phyloP scores from a whole-genome alignment of 1,140 invertebrate species.

The Pseudomyrmex concolor region DNA sequence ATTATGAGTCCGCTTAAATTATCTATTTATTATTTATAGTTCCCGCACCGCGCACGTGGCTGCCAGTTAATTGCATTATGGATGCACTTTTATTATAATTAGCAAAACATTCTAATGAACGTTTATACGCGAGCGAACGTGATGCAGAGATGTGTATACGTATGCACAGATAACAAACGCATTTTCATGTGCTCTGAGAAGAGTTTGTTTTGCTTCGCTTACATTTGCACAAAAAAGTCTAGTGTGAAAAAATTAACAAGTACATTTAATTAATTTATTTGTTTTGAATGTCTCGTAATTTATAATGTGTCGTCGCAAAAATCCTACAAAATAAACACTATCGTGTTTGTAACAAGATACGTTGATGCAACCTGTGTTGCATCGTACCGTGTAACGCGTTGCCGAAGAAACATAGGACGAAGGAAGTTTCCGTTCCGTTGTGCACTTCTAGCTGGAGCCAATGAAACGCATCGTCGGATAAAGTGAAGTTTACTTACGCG shows the following conservation, averaged over 20 bases:
- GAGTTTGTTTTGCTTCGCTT: too few species aligned
- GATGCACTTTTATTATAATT: background rate
- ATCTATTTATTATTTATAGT: constrained; percentile 30
- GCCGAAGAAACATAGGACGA: background rate
- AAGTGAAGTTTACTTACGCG: constrained; percentile 61
- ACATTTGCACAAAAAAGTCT: background rate
- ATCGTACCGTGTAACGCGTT: background rate
- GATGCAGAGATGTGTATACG: background rate
- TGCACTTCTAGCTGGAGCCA: constrained; percentile 12
- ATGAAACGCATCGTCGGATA: constrained; percentile 61
- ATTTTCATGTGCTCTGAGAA: too few species aligned
- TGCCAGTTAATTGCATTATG: background rate
- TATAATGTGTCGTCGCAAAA: too few species aligned
- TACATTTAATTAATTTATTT: constrained; percentile 4
- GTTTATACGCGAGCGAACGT: background rate
- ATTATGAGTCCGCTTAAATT: constrained; percentile 22
- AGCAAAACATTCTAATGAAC: background rate
- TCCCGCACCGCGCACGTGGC: background rate
- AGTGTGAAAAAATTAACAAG: background rate
- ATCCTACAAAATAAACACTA: too few species aligned
- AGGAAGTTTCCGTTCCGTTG: constrained; percentile 31
- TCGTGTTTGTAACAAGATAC: background rate
- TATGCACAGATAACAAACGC: too few species aligned
- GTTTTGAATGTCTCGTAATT: background rate
- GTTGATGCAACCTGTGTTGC: background rate